Base-by-base conservation (phyloP, 2,888 invertebrate genomes). In the Oegoconia quadripuncta region DNA sequence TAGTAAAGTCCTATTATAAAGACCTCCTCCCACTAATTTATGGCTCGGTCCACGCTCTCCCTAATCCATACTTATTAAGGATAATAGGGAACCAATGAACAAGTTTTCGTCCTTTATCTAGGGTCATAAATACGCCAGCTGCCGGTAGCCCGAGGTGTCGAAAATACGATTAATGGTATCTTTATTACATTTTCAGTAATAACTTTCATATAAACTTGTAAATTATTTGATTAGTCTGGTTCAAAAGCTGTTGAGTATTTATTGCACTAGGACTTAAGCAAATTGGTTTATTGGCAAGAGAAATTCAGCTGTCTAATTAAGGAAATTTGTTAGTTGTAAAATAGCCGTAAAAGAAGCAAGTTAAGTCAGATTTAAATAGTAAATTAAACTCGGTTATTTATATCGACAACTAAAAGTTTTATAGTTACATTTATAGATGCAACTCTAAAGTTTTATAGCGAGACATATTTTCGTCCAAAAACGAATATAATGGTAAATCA, bases 31-130 rank as follows among this genome's bases (percentile, higher is more conserved):
- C 37, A 54, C 61, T 76, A 75, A 84, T 84, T 86, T 86, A 84
- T 73, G 74, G 67, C 44, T 56, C 57, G 65, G 70, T 69, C 69
- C 64, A 65, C 59, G 56, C 72, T 74, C 69, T 64, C 79, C 76
- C 72, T 65, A 84, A 86, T 86, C 84, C 82, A 72, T 76, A 83
- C 83, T 86, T 86, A 84, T 82, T 84, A 82, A 75, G 84, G 83
- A 77, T 83, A 84, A 86, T 84, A 76, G 83, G 56, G 66, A 81
- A 82, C 79, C 80, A 66, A 82, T 81, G 77, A 74, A 77, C 76
- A 76, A 79, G 74, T 81, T 78, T 75, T 76, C 64, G 74, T 73
- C 76, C 68, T 81, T 78, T 83, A 83, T 83, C 84, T 74, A 42
- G 41, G 52, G 53, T 57, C 74, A 69, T 82, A 83, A 84, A 81